Conservation (phyloP, 2,797 vertebrate genomes). For the Syngnathus acus region DNA sequence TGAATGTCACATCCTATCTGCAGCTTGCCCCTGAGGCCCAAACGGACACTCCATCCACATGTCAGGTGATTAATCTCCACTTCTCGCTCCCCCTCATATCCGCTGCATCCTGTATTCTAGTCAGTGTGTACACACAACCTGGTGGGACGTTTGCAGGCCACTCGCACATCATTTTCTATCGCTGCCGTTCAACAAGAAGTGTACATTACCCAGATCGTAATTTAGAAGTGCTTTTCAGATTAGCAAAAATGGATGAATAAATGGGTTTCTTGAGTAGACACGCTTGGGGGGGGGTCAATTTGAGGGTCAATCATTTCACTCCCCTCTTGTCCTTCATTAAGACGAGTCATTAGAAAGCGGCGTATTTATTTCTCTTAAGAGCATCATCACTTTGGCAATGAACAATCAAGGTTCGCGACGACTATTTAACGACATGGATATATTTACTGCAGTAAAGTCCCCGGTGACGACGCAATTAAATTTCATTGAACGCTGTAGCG, state of each 20-base stretch:
- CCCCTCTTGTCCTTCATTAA: neutral
- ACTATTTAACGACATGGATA: conserved; percentile 52
- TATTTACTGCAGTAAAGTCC: conserved; percentile 41
- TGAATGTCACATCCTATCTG: conserved; percentile 65
- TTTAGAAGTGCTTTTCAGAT: neutral
- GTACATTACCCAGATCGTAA: conserved; percentile 47
- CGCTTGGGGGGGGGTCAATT: no score
- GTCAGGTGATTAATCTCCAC: conserved; percentile 65
- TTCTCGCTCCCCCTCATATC: conserved; percentile 38
- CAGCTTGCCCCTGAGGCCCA: conserved; percentile 57
- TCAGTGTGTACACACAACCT: conserved; percentile 23
- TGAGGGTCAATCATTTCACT: neutral
- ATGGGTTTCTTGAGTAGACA: no score
- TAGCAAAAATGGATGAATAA: neutral
- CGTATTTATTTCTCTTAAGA: neutral
- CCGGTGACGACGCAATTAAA: conserved; percentile 55
- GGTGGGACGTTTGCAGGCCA: conserved; percentile 33
- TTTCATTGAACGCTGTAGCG: conserved; percentile 47
- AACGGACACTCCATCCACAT: conserved; percentile 68
- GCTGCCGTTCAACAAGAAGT: conserved; percentile 12
- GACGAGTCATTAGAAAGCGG: neutral
- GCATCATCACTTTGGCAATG: conserved; percentile 5
- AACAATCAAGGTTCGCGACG: conserved; percentile 23
- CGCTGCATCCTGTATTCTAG: conserved; percentile 36
- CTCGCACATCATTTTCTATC: neutral